These are phyloP conservation scores for Enteromius mattozi DNA, from an alignment of 2,797 vertebrate genomes.

Conservation along the genomic window DNA sequence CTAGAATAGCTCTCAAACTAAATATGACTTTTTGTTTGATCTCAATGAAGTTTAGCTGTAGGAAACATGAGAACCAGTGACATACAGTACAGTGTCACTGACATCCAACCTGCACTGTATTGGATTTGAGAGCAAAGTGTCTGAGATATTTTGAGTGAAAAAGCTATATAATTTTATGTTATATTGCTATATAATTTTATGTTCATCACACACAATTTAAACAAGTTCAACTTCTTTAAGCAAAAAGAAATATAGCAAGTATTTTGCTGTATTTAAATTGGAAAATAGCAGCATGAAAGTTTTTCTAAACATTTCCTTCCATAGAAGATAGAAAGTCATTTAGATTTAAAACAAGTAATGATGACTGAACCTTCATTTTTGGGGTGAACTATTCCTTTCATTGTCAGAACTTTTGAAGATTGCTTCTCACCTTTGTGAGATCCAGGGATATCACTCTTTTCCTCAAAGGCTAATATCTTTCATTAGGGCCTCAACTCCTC, in stretches of 20 bases:
- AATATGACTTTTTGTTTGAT: not conserved
- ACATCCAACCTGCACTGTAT: not conserved
- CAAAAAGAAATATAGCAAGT: not conserved
- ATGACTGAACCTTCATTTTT: not conserved
- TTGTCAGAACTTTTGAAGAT: slow-evolving; percentile 40
- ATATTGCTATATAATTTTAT: too few relatives aligned
- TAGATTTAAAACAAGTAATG: not conserved
- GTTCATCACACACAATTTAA: not conserved
- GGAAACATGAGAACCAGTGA: not conserved
- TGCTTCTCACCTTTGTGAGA: slow-evolving; percentile 61
- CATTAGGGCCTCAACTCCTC: slow-evolving; percentile 69
- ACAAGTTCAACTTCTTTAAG: not conserved
- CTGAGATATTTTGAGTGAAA: not conserved
- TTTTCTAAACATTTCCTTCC: not conserved
- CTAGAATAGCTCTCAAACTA: not conserved
- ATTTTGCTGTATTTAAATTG: not conserved
- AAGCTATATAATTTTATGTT: not conserved
- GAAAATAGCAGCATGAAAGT: too few relatives aligned
- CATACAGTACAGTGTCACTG: not conserved
- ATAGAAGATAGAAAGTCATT: not conserved
- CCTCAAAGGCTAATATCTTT: slow-evolving; percentile 70
- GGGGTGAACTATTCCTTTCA: slow-evolving; percentile 33
- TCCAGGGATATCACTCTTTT: slow-evolving; percentile 59
- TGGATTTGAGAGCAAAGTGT: not conserved
- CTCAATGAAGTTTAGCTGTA: not conserved